Conservation (phyloP, 2,888 invertebrate genomes). For the Sylvicola cinctus region DNA sequence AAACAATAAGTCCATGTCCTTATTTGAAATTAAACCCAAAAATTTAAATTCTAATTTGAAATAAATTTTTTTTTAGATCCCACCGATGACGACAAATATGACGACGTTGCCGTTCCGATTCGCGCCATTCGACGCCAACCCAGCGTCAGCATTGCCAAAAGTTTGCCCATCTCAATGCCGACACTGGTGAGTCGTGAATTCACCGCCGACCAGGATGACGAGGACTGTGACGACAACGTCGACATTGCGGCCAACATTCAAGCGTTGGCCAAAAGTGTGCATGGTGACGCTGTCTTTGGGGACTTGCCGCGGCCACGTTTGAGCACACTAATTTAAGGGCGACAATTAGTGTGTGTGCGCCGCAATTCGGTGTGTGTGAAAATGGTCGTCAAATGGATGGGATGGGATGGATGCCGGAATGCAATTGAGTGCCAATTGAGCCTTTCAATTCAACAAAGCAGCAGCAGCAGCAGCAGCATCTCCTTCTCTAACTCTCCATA, state of each 20-base stretch:
- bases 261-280: constrained; percentile 77
- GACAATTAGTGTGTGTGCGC: too few relatives aligned
- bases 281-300: constrained; percentile 69
- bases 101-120: neutral
- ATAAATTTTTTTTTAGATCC: neutral
- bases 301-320: constrained; percentile 72
- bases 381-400: too few relatives aligned
- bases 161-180: constrained; percentile 61
- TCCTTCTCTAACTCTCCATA: too few relatives aligned
- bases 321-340: constrained; percentile 57
- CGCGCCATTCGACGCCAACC: neutral
- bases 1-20: too few relatives aligned
- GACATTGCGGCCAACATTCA: constrained; percentile 84
- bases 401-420: too few relatives aligned
- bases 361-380: too few relatives aligned
- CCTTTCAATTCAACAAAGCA: too few relatives aligned
- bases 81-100: neutral
- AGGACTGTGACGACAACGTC: constrained; percentile 35
- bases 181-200: constrained; percentile 12
- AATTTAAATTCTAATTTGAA: neutral
- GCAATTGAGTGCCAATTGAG: too few relatives aligned
- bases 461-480: too few relatives aligned
- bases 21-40: too few relatives aligned
- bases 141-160: constrained; percentile 36
- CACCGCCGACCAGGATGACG: constrained; percentile 13